A percentile compares a stretch with the other conserved stretches of the same genome.
These are phyloP conservation scores for Eulemur mongoz DNA, from an alignment of 2,797 vertebrate genomes.

Conservation along the genomic window DNA sequence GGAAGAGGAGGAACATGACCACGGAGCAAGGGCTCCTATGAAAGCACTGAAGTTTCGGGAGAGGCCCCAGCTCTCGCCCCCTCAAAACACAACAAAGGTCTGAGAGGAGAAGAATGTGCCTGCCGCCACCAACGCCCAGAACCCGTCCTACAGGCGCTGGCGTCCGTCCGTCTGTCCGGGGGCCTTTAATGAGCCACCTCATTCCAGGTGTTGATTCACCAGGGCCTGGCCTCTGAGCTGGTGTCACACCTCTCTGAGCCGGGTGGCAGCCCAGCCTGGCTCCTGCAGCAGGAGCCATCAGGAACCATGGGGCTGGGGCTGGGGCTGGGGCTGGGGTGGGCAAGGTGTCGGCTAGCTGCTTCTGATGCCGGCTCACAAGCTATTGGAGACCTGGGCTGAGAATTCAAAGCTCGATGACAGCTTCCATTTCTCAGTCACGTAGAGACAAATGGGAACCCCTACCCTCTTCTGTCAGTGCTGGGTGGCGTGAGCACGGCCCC, in stretches of 20 bases:
- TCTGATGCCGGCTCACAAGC: not conserved
- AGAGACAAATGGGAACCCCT: not conserved
- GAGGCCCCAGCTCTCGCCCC: conserved; percentile 66
- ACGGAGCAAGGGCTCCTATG: not conserved
- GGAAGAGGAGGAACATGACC: not conserved
- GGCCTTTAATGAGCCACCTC: conserved; percentile 72
- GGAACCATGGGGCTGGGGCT: no score
- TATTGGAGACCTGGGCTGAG: not conserved
- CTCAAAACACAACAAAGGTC: conserved; percentile 78
- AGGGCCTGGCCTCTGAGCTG: conserved; percentile 13
- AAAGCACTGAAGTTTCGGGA: conserved; percentile 58
- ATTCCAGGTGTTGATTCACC: conserved; percentile 71
- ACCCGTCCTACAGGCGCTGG: conserved; percentile 75
- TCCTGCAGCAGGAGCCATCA: not conserved
- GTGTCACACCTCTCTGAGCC: not conserved
- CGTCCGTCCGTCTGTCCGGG: conserved; percentile 70
- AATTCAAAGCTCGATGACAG: not conserved
- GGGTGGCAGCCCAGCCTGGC: not conserved
- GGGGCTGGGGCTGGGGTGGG: not conserved
- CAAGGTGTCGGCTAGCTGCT: not conserved
- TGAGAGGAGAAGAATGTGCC: conserved; percentile 49
- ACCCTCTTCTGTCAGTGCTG: not conserved
- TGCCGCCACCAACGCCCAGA: conserved; percentile 54
- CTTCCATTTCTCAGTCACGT: not conserved
- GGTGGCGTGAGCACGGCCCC: not conserved